Evolutionary conservation across 1,140 invertebrate species (phyloP).

Genomic region (fruit fly (Drosophila melanogaster)): DNA sequence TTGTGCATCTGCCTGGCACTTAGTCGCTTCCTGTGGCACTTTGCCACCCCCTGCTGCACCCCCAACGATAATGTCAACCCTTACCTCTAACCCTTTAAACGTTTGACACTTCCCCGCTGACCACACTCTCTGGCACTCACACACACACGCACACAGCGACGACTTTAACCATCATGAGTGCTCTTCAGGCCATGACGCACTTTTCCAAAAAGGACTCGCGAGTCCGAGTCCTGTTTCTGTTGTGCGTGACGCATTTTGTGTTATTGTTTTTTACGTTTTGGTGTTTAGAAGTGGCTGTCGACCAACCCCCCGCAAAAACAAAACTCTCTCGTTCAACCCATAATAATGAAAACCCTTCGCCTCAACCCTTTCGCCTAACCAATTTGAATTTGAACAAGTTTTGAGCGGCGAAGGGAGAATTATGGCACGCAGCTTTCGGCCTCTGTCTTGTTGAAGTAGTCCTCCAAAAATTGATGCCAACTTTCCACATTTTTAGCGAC

Average conservation of each 20-base stretch:
- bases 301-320: conserved; percentile 23
- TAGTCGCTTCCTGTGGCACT: conserved; percentile 38
- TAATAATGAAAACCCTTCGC: not conserved
- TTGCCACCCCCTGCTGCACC: conserved; percentile 25
- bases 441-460: conserved; percentile 72
- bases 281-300: conserved; percentile 39
- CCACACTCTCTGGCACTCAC: conserved; percentile 48
- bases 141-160: conserved; percentile 1
- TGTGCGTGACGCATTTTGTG: conserved; percentile 75
- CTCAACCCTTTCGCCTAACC: conserved; percentile 68
- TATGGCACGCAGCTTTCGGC: conserved; percentile 76
- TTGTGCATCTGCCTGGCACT: conserved; percentile 35
- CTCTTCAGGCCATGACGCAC: conserved; percentile 47
- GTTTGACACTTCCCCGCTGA: conserved; percentile 71
- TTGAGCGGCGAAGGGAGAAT: conserved; percentile 52
- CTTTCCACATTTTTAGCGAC: conserved; percentile 67
- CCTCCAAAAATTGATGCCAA: conserved; percentile 78
- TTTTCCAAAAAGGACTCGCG: conserved; percentile 24
- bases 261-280: conserved; percentile 49
- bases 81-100: conserved; percentile 69
- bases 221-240: conserved; percentile 21
- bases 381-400: conserved; percentile 80
- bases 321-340: conserved; percentile 6
- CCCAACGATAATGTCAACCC: conserved; percentile 45
- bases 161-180: conserved; percentile 22